phyloP scores from a whole-genome alignment of 2,113 vertebrate species.

The Lepus americanus region DNA sequence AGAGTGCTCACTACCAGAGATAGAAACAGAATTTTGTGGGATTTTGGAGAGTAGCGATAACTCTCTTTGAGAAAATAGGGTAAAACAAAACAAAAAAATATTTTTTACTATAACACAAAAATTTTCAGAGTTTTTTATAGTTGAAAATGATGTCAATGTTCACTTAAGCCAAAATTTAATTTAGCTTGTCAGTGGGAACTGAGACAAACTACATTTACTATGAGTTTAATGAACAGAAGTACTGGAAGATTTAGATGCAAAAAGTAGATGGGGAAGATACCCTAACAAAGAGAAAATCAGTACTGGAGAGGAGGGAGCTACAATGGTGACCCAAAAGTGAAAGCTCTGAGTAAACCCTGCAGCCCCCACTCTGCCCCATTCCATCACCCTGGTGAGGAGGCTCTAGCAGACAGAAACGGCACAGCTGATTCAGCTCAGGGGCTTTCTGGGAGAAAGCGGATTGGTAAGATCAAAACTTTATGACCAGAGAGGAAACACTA shows the following conservation, averaged over 20 bases:
- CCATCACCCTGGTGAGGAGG: neutral
- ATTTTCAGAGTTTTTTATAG: neutral
- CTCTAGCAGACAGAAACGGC: neutral
- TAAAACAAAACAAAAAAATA: neutral
- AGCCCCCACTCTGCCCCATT: too few relatives aligned
- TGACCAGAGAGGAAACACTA: neutral
- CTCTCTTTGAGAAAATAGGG: neutral
- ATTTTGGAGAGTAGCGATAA: conserved; percentile 51
- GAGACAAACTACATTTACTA: neutral
- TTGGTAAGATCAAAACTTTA: neutral
- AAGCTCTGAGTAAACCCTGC: neutral
- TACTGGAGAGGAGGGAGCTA: neutral
- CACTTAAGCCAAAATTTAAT: conserved; percentile 33
- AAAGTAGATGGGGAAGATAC: neutral
- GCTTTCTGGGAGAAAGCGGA: neutral
- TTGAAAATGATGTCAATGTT: conserved; percentile 30
- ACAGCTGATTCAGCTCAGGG: neutral
- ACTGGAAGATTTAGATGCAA: neutral
- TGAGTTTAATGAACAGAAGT: neutral
- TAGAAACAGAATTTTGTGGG: conserved; percentile 74
- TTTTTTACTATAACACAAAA: neutral
- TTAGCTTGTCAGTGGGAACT: neutral
- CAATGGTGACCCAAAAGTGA: neutral
- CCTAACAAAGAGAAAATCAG: neutral
- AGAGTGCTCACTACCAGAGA: conserved; percentile 28